phyloP scores from a whole-genome alignment of 2,888 invertebrate species.

The Volucella bombylans region DNA sequence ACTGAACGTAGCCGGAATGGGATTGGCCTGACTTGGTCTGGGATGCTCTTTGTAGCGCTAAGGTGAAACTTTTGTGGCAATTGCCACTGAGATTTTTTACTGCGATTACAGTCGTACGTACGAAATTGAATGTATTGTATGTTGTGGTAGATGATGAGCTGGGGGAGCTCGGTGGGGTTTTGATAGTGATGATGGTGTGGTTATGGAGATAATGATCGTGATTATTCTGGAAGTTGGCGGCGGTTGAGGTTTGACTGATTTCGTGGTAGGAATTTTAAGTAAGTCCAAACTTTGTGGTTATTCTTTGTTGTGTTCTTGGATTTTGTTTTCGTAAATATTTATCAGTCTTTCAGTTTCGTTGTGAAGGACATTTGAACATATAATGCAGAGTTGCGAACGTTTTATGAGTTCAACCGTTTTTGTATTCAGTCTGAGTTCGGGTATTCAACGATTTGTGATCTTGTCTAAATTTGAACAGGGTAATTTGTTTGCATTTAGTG shows the following conservation, averaged over 20 bases:
- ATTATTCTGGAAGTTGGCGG: constrained; percentile 23
- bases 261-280: constrained; percentile 50
- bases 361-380: constrained; percentile 42
- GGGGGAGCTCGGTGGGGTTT: background rate
- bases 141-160: constrained; percentile 29
- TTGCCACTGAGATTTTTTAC: constrained; percentile 48
- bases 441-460: no score
- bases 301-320: constrained; percentile 22
- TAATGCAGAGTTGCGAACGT: background rate
- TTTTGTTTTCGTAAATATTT: background rate
- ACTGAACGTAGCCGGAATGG: constrained; percentile 51
- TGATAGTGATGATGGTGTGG: no score
- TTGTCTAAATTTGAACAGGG: no score
- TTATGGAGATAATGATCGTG: constrained; percentile 22
- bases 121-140: constrained; percentile 29
- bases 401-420: background rate
- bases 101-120: constrained; percentile 28
- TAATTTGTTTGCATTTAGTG: no score
- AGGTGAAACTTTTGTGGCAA: constrained; percentile 67
- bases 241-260: background rate
- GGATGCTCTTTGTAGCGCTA: constrained; percentile 35
- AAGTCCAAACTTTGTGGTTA: constrained; percentile 31
- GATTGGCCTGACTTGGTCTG: constrained; percentile 44
- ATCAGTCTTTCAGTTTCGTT: background rate
- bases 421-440: background rate